Conservation (phyloP, 2,888 invertebrate genomes). For the Leucophora obtusa region DNA sequence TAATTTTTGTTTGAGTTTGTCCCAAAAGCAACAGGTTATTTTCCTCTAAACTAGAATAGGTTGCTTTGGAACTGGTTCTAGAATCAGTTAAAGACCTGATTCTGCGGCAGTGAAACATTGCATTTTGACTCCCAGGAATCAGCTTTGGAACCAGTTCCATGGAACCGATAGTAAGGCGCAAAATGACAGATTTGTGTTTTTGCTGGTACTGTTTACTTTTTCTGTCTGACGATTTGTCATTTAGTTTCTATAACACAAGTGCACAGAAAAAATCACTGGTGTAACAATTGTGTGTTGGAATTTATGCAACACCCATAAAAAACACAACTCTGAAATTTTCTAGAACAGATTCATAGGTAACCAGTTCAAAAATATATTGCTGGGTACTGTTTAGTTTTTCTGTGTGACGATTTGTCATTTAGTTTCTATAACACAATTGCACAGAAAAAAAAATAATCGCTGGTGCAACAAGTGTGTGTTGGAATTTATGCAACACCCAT, state of each 20-base stretch:
- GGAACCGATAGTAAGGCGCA: no score
- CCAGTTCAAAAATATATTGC: no score
- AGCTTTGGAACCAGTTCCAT: no score
- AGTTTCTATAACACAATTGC: background rate
- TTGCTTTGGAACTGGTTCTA: no score
- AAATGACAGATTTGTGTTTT: no score
- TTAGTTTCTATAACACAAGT: background rate
- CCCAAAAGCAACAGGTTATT: no score
- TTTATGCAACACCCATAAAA: slow-evolving; percentile 38
- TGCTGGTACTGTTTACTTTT: background rate
- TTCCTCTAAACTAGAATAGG: no score
- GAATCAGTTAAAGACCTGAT: no score
- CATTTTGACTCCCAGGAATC: no score
- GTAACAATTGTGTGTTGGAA: slow-evolving; percentile 57
- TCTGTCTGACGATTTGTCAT: slow-evolving; percentile 18
- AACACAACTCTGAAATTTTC: slow-evolving; percentile 36
- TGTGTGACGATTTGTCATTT: slow-evolving; percentile 20
- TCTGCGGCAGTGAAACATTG: no score
- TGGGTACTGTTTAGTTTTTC: background rate
- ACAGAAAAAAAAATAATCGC: background rate
- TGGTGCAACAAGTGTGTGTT: slow-evolving; percentile 54
- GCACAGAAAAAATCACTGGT: background rate
- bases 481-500: slow-evolving; percentile 45
- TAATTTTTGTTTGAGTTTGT: no score
- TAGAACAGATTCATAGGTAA: no score